A percentile compares a stretch with the other conserved stretches of the same genome.
These are phyloP conservation scores for Euzetes globulus DNA, from an alignment of 2,888 invertebrate species.

Conservation along the genomic window DNA sequence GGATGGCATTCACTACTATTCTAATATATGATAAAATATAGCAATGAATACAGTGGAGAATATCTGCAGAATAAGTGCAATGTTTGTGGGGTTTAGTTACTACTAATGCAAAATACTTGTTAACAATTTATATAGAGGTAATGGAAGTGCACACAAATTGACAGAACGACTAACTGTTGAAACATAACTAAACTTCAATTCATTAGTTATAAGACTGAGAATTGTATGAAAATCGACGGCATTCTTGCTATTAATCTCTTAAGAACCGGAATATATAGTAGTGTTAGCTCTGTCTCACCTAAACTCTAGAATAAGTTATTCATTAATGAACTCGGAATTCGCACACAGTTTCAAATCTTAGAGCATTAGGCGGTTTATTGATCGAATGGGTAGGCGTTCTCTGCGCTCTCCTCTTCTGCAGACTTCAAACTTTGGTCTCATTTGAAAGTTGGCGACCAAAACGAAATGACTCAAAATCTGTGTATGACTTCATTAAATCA, in stretches of 20 bases:
- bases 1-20: neutral
- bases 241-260: neutral
- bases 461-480: neutral
- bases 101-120: constrained; percentile 25
- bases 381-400: constrained; percentile 10
- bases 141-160: constrained; percentile 1
- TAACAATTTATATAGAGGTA: neutral
- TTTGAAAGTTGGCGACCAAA: neutral
- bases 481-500: neutral
- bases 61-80: neutral
- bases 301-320: constrained; percentile 23
- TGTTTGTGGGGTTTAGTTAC: neutral
- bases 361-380: constrained; percentile 1
- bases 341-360: neutral
- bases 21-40: neutral
- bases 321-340: constrained; percentile 20
- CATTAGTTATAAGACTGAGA: constrained; percentile 13
- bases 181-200: constrained; percentile 3
- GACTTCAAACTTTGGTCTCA: constrained; percentile 2
- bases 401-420: neutral
- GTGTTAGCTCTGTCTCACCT: neutral
- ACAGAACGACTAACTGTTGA: constrained; percentile 23
- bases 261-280: neutral
- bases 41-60: neutral
- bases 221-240: constrained; percentile 1